These are phyloP conservation scores for Zonitis immaculata DNA, from an alignment of 2,888 invertebrate genomes.

Conservation along the genomic window DNA sequence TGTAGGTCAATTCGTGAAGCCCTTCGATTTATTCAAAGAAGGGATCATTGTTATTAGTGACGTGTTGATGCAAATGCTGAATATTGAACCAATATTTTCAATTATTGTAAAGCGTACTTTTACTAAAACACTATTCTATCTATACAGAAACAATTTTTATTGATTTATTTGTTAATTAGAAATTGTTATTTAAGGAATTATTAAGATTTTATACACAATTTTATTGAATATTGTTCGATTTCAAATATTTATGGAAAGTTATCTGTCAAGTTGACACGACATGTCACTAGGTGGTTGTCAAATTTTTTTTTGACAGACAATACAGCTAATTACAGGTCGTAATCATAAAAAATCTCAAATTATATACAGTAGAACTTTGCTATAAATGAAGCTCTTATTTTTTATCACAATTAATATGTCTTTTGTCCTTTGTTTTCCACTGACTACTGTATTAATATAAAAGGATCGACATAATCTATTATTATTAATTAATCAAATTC, in stretches of 20 bases:
- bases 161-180: not conserved
- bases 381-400: no score
- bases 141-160: not conserved
- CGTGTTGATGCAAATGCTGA: conserved; percentile 31
- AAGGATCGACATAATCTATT: no score
- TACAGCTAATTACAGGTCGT: not conserved
- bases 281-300: not conserved
- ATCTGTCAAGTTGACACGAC: not conserved
- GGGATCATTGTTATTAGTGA: conserved; percentile 33
- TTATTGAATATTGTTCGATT: not conserved
- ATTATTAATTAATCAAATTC: no score
- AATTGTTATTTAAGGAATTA: not conserved
- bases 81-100: conserved; percentile 11
- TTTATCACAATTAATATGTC: no score
- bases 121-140: not conserved
- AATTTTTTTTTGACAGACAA: not conserved
- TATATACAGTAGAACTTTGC: no score
- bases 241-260: not conserved
- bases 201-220: not conserved
- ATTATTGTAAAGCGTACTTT: no score
- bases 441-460: no score
- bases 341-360: no score
- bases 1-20: conserved; percentile 19
- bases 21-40: conserved; percentile 26
- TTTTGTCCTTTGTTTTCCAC: no score